Conservation (phyloP, 2,888 invertebrate species). For the Bedellia somnulentella region DNA sequence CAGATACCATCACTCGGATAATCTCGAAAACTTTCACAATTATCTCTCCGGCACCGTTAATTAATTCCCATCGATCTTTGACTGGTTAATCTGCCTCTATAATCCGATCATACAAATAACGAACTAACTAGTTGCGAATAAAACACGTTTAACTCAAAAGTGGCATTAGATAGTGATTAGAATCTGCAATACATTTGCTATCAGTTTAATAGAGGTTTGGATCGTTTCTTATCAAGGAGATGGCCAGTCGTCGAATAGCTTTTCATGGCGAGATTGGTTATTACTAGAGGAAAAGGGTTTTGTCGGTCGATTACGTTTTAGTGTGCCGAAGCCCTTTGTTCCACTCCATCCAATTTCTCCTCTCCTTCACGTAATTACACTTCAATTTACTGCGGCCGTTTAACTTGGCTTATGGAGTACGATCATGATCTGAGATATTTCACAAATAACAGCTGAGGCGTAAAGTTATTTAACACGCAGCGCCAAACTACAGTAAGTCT, state of each 20-base stretch:
- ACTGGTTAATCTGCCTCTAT: no score
- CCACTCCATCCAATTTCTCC: constrained; percentile 1
- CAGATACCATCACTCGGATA: constrained; percentile 3
- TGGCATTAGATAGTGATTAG: constrained; percentile 6
- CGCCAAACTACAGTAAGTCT: no score
- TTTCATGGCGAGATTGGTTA: constrained; percentile 2
- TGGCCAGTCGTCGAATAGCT: constrained; percentile 6
- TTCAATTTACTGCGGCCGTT: constrained; percentile 1
- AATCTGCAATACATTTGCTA: constrained; percentile 9
- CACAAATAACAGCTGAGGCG: no score
- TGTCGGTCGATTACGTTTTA: constrained; percentile 3
- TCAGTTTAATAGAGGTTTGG: constrained; percentile 23
- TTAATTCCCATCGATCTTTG: no score
- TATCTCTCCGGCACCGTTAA: constrained; percentile 4
- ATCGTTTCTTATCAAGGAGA: constrained; percentile 17
- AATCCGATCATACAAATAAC: no score
- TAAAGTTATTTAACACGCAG: no score
- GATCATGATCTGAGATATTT: no score
- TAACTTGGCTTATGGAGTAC: no score
- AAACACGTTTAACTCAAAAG: constrained; percentile 6
- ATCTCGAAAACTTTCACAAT: constrained; percentile 1
- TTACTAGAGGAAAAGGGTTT: constrained; percentile 2
- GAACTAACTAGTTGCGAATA: no score
- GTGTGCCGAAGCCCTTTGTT: constrained; percentile 1
- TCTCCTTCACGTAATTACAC: constrained; percentile 2